phyloP scores from a whole-genome alignment of 1,140 invertebrate genomes.

The Tachypleus tridentatus region DNA sequence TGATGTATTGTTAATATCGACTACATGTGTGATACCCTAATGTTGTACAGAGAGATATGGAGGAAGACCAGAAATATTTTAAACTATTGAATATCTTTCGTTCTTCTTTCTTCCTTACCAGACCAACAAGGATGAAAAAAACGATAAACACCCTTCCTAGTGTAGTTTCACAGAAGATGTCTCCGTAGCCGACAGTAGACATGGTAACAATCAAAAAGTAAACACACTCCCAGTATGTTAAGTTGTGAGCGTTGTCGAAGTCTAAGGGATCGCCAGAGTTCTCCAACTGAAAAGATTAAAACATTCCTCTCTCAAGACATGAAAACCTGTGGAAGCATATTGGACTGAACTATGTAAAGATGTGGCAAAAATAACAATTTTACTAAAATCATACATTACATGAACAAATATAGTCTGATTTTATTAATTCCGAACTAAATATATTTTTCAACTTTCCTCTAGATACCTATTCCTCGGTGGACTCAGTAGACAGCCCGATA shows the following conservation, averaged over 20 bases:
- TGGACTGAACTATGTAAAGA: no score
- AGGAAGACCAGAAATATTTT: no score
- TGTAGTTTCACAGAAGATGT: slow-evolving; percentile 91
- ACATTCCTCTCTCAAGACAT: slow-evolving; percentile 12
- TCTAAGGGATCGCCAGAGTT: slow-evolving; percentile 95
- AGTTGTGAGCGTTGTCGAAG: slow-evolving; percentile 79
- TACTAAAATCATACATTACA: no score
- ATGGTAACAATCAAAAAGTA: slow-evolving; percentile 98
- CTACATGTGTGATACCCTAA: no score
- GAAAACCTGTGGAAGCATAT: not conserved
- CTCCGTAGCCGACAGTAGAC: slow-evolving; percentile 95
- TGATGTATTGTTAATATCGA: no score
- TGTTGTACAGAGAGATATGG: no score
- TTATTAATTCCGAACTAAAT: not conserved
- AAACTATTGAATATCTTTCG: no score
- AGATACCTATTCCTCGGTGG: no score
- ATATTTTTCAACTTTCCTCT: no score
- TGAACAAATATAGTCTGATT: no score
- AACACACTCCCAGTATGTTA: slow-evolving; percentile 95
- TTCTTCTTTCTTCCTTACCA: slow-evolving; percentile 58
- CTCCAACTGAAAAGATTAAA: slow-evolving; percentile 59
- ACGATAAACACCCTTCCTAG: slow-evolving; percentile 93
- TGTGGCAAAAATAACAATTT: no score
- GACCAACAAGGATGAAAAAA: slow-evolving; percentile 95
- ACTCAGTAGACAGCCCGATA: no score